Percentiles rank a stretch among this genome's conserved stretches.
Evolutionary conservation across 2,113 vertebrate species (phyloP).

Genomic region (Natator depressus): DNA sequence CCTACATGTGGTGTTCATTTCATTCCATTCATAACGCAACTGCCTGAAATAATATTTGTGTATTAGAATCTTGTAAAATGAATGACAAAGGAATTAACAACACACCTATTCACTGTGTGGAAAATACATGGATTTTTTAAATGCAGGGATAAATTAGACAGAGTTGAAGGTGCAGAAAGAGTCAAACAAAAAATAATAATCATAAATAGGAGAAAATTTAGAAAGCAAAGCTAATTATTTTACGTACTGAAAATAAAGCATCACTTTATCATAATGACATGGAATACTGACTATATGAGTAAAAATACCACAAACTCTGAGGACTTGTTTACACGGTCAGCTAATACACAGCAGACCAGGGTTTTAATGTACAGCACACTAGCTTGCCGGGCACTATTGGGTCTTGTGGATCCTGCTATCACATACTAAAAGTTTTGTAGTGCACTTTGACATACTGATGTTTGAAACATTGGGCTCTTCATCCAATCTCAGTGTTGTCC

Average conservation of each 20-base stretch:
- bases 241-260: not conserved
- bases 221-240: not conserved
- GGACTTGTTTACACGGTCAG: not conserved
- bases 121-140: not conserved
- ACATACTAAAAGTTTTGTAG: not conserved
- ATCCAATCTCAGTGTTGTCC: not conserved
- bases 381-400: not conserved
- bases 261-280: not conserved
- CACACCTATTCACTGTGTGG: not conserved
- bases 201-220: not conserved
- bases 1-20: constrained; percentile 67
- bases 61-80: not conserved
- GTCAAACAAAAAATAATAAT: not conserved
- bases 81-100: not conserved
- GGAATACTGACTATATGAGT: not conserved
- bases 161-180: not conserved
- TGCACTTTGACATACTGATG: not conserved
- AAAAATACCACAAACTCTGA: not conserved
- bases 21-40: constrained; percentile 76
- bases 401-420: not conserved
- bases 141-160: not conserved
- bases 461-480: not conserved
- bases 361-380: not conserved
- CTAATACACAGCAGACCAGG: not conserved
- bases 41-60: constrained; percentile 63